Base-by-base conservation (phyloP, 64 coral and sea anemone genomes). In the Astreopora myriophthalma region DNA sequence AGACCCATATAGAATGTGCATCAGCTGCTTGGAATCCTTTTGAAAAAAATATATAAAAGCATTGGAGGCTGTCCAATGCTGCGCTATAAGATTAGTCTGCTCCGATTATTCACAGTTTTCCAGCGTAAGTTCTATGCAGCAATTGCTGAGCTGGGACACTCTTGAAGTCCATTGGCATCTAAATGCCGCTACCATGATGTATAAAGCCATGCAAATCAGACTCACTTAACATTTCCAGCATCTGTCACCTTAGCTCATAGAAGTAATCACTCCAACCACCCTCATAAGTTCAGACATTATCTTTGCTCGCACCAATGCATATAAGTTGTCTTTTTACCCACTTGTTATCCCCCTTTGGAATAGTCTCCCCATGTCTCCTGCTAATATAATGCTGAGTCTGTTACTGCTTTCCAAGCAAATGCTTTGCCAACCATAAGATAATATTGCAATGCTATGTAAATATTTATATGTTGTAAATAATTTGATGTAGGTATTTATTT, bases 81-180 rank as follows among this genome's bases (percentile, higher is more conserved):
- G n/a, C 22, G 49, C 78, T 31, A 30, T 57, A 16, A 82, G 78
- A 30, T 82, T 82, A 60, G 51, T 63, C 4, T 44, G 40, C 40
- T 44, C 6, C 52, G 16, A 58, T 25, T 65, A 65, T 26, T 65
- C 62, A 20, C 16, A 20, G 6, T 65, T 65, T 25, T 65, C 62
- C 62, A 65, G 62, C 24, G 79, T 48, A 5, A 63, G 20, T 83
- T 61, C 51, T 4, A 83, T 64, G 79, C 29, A 61, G 44, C 14
- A 83, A 1, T 22, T 27, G 33, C 80, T 68, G n/a, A 32, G 80
- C 16, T 84, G 80, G 80, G 17, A 84, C 16, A 84, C 52, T 64
- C 57, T 84, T 27, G 80, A 84, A 51, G 0, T 31, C 80, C 49
- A 28, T 62, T 17, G 55, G 36, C 14, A 84, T 34, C 60, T 44